phyloP scores from a whole-genome alignment of 2,113 vertebrate genomes.

The Peromyscus leucopus region DNA sequence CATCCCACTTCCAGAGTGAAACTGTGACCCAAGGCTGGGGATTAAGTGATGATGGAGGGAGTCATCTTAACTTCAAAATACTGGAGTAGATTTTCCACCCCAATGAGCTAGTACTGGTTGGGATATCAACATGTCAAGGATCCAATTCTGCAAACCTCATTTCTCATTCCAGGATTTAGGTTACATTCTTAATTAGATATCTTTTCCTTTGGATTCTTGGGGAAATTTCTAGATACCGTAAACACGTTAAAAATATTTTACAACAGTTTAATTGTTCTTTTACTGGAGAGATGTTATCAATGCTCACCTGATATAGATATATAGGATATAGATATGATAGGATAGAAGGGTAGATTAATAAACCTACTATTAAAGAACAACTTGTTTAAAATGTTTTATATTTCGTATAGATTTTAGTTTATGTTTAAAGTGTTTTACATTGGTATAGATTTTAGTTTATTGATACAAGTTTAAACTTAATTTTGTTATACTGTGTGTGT shows the following conservation, averaged over 20 bases:
- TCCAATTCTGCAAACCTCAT: neutral
- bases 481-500: too few relatives aligned
- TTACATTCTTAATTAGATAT: conserved; percentile 22
- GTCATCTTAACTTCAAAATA: neutral
- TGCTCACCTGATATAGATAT: neutral
- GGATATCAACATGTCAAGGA: neutral
- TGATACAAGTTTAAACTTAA: too few relatives aligned
- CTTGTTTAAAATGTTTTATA: too few relatives aligned
- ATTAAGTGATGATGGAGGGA: neutral
- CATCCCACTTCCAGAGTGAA: neutral
- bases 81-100: neutral
- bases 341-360: too few relatives aligned
- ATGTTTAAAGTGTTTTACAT: too few relatives aligned
- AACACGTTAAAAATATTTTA: neutral
- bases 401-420: too few relatives aligned
- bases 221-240: conserved; percentile 16
- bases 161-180: neutral
- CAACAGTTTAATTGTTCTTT: conserved; percentile 21
- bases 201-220: conserved; percentile 23
- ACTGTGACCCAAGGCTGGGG: neutral
- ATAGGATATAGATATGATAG: too few relatives aligned
- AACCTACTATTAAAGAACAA: too few relatives aligned
- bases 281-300: neutral
- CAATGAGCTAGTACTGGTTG: neutral
- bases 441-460: too few relatives aligned